A percentile compares a stretch with the other conserved stretches of the same genome.
phyloP scores from a whole-genome alignment of 2,797 vertebrate species.

The Siniperca obscura region DNA sequence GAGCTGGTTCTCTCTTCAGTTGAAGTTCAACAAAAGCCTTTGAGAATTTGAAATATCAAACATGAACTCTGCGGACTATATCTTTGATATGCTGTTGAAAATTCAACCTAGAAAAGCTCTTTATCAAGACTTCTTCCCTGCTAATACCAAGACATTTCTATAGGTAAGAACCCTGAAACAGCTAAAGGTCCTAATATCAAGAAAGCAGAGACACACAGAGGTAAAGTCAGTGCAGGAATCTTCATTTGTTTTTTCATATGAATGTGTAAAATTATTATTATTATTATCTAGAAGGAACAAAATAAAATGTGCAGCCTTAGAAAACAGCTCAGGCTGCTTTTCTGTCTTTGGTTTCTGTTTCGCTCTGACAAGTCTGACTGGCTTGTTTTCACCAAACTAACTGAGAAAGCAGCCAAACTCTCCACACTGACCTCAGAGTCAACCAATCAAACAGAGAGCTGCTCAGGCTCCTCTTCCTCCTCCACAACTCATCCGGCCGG shows the following conservation, averaged over 20 bases:
- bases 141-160: background rate
- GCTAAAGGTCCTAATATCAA: conserved; percentile 11
- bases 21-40: background rate
- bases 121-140: background rate
- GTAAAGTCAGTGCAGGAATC: background rate
- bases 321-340: conserved; percentile 31
- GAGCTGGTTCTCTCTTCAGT: background rate
- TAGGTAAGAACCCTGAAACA: background rate
- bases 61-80: background rate
- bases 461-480: conserved; percentile 89
- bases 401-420: conserved; percentile 60
- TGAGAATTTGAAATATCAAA: conserved; percentile 5
- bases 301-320: conserved; percentile 9
- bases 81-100: conserved; percentile 14
- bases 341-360: conserved; percentile 37
- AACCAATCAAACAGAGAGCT: conserved; percentile 70
- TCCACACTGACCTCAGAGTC: conserved; percentile 71
- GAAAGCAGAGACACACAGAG: background rate
- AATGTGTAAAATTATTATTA: conserved; percentile 10
- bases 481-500: conserved; percentile 89
- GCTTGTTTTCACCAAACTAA: conserved; percentile 64
- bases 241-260: conserved; percentile 12
- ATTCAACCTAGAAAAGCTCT: background rate
- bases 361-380: conserved; percentile 22
- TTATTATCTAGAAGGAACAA: background rate